phyloP scores from a whole-genome alignment of 2,797 vertebrate genomes.

The Lophotriccus pileatus region DNA sequence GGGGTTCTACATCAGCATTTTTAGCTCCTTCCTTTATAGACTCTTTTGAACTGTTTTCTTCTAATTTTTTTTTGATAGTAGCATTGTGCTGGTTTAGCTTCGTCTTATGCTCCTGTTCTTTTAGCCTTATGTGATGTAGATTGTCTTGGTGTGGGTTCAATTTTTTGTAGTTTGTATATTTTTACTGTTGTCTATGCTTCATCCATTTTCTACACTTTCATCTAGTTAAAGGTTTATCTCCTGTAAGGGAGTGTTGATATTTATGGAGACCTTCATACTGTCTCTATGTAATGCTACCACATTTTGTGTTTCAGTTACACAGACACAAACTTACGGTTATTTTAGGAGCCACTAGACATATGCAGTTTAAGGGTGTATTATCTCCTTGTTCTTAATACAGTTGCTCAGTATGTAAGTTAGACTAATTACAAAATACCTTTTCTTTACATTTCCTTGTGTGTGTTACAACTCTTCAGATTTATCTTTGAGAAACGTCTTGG shows the following conservation, averaged over 20 bases:
- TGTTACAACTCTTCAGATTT: neutral
- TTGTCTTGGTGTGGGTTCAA: neutral
- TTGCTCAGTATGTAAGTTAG: neutral
- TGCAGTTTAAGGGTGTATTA: neutral
- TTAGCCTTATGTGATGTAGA: neutral
- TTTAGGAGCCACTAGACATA: neutral
- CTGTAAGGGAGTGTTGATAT: neutral
- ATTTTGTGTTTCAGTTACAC: neutral
- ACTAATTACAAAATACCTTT: neutral
- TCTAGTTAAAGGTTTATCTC: neutral
- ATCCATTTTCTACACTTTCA: neutral
- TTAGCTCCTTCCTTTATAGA: neutral
- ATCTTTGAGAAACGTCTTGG: neutral
- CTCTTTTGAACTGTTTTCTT: neutral
- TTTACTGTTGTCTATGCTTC: neutral
- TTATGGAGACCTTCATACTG: neutral
- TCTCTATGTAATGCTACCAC: neutral
- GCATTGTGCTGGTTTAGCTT: neutral
- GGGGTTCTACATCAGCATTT: neutral
- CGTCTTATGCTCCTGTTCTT: neutral
- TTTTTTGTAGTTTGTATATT: neutral
- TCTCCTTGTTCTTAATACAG: neutral
- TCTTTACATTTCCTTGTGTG: neutral
- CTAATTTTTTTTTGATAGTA: neutral
- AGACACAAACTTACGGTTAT: neutral